Base-by-base conservation (phyloP, 2,113 vertebrate species). In the Aldabrachelys gigantea region DNA sequence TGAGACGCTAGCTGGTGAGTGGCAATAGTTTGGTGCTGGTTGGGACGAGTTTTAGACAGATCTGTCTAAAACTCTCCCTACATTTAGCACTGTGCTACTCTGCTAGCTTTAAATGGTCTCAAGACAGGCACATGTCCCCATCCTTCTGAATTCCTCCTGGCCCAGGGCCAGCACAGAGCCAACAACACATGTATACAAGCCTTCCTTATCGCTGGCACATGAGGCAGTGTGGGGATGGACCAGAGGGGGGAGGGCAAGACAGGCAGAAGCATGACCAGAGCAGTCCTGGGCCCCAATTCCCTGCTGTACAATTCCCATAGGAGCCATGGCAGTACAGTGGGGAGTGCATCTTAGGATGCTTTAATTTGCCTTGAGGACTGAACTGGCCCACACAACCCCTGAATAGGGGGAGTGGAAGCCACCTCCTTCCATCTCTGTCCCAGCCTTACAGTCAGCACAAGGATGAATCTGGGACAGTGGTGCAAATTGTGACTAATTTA, bases 61-160 rank as follows among this genome's bases (percentile, higher is more conserved):
- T 19, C 53, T 54, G 17, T 54, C 53, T 54, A 54, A 54, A 54
- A 54, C 21, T 21, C 53, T 54, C 19, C 53, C 53, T 54, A 21
- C 53, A 38, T 35, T 44, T 2, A 0, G 31, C 56, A 19, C 31
- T 29, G 5, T 3, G 22, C 21, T 56, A 80, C 79, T 81, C 87
- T 82, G 52, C 0, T 44, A 57, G 52, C 8, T 0, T 78, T 56
- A 72, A 81, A 53, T 29, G 0, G 22, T 16, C 65, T 47, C 35
- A 62, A 49, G 80, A 72, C 49, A 85, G 50, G 1, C 25, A 22
- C 29, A 41, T 35, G 14, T 53, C 14, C 59, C 50, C 59, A 2
- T 21, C 53, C 53, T 54, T 22, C 53, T 54, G 53, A 54, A 54
- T 54, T 54, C 53, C 19, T 54, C 59, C 29, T 62, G 59, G 29